Conservation (phyloP, 2,888 invertebrate species). For the Sinhomidia bicolor region DNA sequence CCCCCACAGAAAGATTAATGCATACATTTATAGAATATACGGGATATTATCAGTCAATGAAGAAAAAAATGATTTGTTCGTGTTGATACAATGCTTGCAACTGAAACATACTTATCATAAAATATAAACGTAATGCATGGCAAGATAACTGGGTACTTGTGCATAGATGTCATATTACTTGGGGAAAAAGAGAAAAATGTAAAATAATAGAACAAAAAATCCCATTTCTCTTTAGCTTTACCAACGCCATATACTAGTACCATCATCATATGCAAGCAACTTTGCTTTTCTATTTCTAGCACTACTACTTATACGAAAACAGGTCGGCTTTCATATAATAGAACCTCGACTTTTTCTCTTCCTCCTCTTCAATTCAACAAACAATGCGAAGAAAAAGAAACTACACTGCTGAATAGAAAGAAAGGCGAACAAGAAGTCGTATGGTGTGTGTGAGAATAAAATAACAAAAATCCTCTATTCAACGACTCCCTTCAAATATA, state of each 20-base stretch:
- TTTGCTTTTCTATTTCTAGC: background rate
- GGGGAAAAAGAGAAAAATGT: background rate
- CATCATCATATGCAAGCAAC: no score
- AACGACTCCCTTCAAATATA: background rate
- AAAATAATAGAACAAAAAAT: constrained; percentile 8
- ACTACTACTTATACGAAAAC: constrained; percentile 14
- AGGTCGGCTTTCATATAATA: constrained; percentile 1
- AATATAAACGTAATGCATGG: constrained; percentile 7
- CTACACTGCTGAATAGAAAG: no score
- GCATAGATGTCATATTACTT: background rate
- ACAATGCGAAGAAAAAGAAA: constrained; percentile 39
- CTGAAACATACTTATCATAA: no score
- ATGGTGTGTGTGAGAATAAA: constrained; percentile 40
- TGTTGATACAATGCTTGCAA: background rate
- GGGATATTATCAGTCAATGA: background rate
- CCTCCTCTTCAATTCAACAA: constrained; percentile 43
- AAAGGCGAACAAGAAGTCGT: constrained; percentile 21
- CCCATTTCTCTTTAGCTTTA: background rate
- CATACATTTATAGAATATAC: background rate
- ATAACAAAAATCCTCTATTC: constrained; percentile 49
- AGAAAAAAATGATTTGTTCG: background rate
- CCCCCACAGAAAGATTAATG: constrained; percentile 27
- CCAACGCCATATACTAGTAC: constrained; percentile 13
- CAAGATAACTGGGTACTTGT: background rate
- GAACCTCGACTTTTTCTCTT: constrained; percentile 46